Evolutionary conservation across 2,113 vertebrate species (phyloP).

Genomic region (Dasyornis broadbenti): DNA sequence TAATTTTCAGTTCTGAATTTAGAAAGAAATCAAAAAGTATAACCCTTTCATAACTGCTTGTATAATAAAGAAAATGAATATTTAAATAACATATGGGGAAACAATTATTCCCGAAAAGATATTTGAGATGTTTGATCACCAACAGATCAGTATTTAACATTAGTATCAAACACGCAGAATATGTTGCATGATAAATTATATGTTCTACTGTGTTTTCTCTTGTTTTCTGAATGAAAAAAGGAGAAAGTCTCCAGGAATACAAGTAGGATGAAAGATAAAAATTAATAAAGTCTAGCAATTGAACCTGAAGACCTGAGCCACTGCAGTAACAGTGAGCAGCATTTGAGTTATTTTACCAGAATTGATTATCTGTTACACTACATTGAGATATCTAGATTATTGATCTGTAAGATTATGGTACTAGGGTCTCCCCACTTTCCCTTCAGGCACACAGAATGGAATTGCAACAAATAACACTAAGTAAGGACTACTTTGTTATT

Average conservation of each 20-base stretch:
- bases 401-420: slow-evolving; percentile 68
- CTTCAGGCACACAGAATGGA: slow-evolving; percentile 19
- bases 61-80: background rate
- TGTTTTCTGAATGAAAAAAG: background rate
- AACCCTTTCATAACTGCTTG: background rate
- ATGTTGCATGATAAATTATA: background rate
- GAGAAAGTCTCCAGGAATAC: background rate
- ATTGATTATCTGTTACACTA: slow-evolving; percentile 69
- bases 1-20: background rate
- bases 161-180: background rate
- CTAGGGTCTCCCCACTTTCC: slow-evolving; percentile 22
- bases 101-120: background rate
- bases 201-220: background rate
- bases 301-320: slow-evolving; percentile 51
- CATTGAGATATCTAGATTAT: slow-evolving; percentile 73
- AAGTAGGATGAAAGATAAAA: slow-evolving; percentile 64
- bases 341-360: slow-evolving; percentile 64
- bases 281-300: slow-evolving; percentile 65
- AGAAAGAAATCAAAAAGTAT: background rate
- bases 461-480: slow-evolving; percentile 66
- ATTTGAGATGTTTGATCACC: background rate
- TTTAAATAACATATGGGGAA: background rate
- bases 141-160: background rate
- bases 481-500: slow-evolving; percentile 71
- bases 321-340: slow-evolving; percentile 46